Evolutionary conservation across 2,113 vertebrate species (phyloP).

Genomic region (Gobio gobio): DNA sequence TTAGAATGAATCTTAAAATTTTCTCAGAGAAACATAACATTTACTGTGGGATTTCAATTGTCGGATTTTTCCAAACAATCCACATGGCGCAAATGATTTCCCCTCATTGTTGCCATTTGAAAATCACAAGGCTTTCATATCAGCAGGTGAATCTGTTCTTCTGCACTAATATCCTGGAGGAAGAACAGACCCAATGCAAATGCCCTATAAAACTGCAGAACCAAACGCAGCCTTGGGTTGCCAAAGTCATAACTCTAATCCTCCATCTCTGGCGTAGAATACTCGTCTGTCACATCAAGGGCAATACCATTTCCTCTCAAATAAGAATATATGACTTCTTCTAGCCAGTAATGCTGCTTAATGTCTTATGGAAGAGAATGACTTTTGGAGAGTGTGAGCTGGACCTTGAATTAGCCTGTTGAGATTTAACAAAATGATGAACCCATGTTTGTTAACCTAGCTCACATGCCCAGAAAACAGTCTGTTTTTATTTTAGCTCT

Average conservation of each 20-base stretch:
- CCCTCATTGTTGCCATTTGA: background rate
- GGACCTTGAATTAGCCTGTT: background rate
- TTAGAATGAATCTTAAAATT: too few relatives aligned
- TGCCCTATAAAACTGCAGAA: conserved; percentile 40
- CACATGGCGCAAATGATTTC: background rate
- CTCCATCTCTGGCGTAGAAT: conserved; percentile 25
- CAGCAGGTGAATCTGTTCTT: conserved; percentile 41
- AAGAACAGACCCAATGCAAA: conserved; percentile 37
- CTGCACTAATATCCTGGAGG: conserved; percentile 39
- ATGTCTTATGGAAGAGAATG: conserved; percentile 35
- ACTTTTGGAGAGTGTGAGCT: conserved; percentile 7
- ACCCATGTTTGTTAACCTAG: background rate
- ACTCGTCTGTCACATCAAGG: conserved; percentile 38
- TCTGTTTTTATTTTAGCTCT: background rate
- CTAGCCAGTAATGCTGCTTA: conserved; percentile 33
- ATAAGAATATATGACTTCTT: conserved; percentile 43
- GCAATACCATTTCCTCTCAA: conserved; percentile 44
- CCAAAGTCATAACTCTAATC: conserved; percentile 53
- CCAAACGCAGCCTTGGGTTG: conserved; percentile 21
- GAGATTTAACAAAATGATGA: background rate
- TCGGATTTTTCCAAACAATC: background rate
- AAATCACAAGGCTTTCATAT: conserved; percentile 8
- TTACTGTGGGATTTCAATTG: background rate
- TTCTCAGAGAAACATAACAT: background rate
- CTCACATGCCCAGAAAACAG: conserved; percentile 11